Percentiles rank a stretch among this genome's conserved stretches.
phyloP scores from a whole-genome alignment of 2,113 vertebrate genomes.

The Oostethus manadensis region DNA sequence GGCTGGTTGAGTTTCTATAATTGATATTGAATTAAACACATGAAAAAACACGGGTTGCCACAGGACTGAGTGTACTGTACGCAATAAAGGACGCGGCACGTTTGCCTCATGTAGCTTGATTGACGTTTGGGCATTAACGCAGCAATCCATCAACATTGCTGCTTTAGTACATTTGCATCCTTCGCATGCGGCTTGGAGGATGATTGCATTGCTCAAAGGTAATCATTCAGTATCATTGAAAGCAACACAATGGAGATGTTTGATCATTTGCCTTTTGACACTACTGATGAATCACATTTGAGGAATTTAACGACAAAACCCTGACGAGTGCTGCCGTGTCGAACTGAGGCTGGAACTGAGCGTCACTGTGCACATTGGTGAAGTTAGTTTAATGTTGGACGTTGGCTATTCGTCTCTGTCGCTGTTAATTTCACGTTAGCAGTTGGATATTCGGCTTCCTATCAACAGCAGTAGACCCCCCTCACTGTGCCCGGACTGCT shows the following conservation, averaged over 20 bases:
- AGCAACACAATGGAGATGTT: neutral
- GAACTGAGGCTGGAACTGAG: too few relatives aligned
- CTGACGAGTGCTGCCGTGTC: too few relatives aligned
- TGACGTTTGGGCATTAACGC: conserved; percentile 11
- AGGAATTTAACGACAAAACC: neutral
- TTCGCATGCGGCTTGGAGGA: neutral
- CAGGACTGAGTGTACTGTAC: neutral
- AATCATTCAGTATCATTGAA: neutral
- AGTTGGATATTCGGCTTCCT: too few relatives aligned
- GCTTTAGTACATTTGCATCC: neutral
- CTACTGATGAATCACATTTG: neutral
- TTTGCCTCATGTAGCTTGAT: neutral
- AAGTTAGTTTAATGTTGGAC: too few relatives aligned
- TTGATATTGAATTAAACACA: conserved; percentile 15
- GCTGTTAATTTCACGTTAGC: too few relatives aligned
- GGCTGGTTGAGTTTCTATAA: too few relatives aligned
- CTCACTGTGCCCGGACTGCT: too few relatives aligned
- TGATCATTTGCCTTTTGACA: neutral
- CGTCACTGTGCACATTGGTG: too few relatives aligned
- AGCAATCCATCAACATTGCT: conserved; percentile 5
- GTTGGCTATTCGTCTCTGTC: too few relatives aligned
- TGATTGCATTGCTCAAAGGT: conserved; percentile 6
- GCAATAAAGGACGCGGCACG: conserved; percentile 12
- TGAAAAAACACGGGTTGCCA: neutral
- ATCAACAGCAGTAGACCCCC: too few relatives aligned